phyloP scores from a whole-genome alignment of 37 sponge, comb jelly and placozoan genomes.

The Petrosia ficiformis region DNA sequence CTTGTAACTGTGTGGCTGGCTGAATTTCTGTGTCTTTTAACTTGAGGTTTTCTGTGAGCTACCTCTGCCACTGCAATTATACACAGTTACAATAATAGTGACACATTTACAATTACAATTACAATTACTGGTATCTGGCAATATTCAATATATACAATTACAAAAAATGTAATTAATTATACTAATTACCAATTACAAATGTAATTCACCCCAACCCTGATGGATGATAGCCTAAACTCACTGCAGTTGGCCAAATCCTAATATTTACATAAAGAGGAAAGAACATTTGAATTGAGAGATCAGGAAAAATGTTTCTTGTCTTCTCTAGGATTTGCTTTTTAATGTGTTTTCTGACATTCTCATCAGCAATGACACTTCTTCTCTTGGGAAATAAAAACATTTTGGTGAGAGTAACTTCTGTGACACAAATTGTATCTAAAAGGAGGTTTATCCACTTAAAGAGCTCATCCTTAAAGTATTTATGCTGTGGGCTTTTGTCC shows the following conservation, averaged over 20 bases:
- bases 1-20: too few species aligned
- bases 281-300: slow-evolving; percentile 12
- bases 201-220: too few species aligned
- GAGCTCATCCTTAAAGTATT: not conserved
- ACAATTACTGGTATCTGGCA: too few species aligned
- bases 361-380: not conserved
- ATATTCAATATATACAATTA: too few species aligned
- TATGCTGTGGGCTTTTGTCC: not conserved
- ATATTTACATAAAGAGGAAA: not conserved
- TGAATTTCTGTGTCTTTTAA: too few species aligned
- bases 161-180: too few species aligned
- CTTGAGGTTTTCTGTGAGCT: too few species aligned
- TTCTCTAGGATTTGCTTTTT: not conserved
- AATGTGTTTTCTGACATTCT: not conserved
- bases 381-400: not conserved
- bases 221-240: too few species aligned
- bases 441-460: not conserved
- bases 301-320: not conserved
- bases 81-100: not conserved
- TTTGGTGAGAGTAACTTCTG: not conserved
- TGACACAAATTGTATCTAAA: not conserved
- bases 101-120: too few species aligned
- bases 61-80: too few species aligned
- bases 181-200: too few species aligned
- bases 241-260: slow-evolving; percentile 25